Base-by-base conservation (phyloP, 2,797 vertebrate species). In the Distichodus sexfasciatus region DNA sequence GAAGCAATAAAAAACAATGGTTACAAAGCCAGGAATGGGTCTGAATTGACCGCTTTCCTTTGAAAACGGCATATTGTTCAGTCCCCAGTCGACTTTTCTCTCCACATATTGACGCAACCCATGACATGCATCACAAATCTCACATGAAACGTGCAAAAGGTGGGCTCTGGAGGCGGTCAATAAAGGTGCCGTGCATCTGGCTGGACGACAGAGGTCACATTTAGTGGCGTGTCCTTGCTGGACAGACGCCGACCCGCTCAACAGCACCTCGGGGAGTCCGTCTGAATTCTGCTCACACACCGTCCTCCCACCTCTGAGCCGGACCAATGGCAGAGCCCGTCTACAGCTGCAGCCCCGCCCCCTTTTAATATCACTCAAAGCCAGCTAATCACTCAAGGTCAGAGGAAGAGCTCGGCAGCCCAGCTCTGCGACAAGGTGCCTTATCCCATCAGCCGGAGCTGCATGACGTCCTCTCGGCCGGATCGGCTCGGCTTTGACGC, bases 281-380 rank as follows among this genome's bases (percentile, higher is more conserved):
- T 87, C 83, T 84, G 77, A 79, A 87, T 82, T 83, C 85, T 64
- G 51, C 67, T 89, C 84, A 86, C 85, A 87, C 76, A 69, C 74
- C 23, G 47, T 75, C 72, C 85, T 79, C 77, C 87, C 79, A 71
- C 76, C 72, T 79, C 66, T 43, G 26, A 38, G 11, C 76, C 79
- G 75, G 72, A 68, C 82, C 79, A 79, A 82, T 90, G 77, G 74
- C 71, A 82, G 66, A 9, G 23, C 77, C 76, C 15, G 76, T 81
- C 72, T 76, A 63, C 26, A 31, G 59, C 35, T 41, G 35, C 26
- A 24, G 26, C 33, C 43, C 65, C 26, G 69, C 40, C 60, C 48
- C 64, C 71, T 72, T 78, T 71, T 76, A 76, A 76, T 74, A 80
- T 78, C 48, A 71, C 55, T 50, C 48, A 55, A 47, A 29, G 63